phyloP scores from a whole-genome alignment of 2,113 vertebrate genomes.

The Pao palembangensis region DNA sequence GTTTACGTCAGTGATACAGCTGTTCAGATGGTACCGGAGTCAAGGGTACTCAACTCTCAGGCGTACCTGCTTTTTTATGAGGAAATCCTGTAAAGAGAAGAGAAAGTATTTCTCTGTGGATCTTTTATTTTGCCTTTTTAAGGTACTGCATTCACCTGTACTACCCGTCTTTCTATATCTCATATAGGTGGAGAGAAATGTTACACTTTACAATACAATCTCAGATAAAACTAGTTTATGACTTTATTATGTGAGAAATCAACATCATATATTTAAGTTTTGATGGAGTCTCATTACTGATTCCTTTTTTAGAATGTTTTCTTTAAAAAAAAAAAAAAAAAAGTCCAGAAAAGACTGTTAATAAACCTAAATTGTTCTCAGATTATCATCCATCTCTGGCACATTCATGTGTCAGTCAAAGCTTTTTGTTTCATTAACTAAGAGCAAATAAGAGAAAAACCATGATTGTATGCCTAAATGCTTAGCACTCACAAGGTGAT shows the following conservation, averaged over 20 bases:
- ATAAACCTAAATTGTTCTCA: conserved; percentile 15
- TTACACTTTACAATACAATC: not conserved
- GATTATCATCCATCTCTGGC: not conserved
- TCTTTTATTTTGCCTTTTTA: conserved; percentile 1
- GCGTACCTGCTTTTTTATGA: conserved; percentile 98
- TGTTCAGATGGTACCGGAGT: conserved; percentile 90
- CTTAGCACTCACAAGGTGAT: conserved; percentile 38
- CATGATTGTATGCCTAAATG: conserved; percentile 47
- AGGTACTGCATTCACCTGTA: conserved; percentile 6
- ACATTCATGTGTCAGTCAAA: conserved; percentile 1
- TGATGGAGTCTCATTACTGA: conserved; percentile 1
- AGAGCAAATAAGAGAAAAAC: conserved; percentile 20
- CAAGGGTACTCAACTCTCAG: conserved; percentile 92
- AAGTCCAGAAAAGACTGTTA: conserved; percentile 3
- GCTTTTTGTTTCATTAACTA: conserved; percentile 28
- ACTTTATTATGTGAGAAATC: not conserved
- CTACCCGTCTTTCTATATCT: conserved; percentile 14
- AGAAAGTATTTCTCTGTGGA: conserved; percentile 9
- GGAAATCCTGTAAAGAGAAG: conserved; percentile 74
- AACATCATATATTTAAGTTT: conserved; percentile 14
- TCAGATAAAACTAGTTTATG: conserved; percentile 14
- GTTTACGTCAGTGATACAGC: conserved; percentile 91
- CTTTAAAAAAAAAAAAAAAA: conserved; percentile 4
- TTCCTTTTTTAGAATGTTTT: conserved; percentile 17
- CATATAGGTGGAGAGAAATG: not conserved